Percentiles rank a stretch among this genome's conserved stretches.
These are phyloP conservation scores for Apamea monoglypha DNA, from an alignment of 2,888 invertebrate genomes.

Conservation along the genomic window DNA sequence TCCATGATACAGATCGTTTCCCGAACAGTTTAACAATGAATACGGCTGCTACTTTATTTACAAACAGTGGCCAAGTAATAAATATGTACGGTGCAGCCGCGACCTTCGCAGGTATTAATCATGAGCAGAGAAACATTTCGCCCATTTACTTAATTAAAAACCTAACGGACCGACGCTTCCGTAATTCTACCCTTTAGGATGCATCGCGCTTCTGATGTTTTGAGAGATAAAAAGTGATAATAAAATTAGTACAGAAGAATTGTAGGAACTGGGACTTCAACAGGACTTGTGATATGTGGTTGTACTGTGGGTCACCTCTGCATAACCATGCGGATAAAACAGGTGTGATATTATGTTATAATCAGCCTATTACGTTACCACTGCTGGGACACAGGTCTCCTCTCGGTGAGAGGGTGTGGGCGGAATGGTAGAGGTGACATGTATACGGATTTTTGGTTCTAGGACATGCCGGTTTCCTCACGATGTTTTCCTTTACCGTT, in stretches of 20 bases:
- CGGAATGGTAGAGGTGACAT: no score
- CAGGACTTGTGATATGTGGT: neutral
- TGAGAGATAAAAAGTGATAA: neutral
- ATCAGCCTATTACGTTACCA: neutral
- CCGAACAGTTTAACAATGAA: constrained; percentile 46
- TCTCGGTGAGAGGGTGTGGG: neutral
- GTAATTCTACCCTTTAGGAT: constrained; percentile 38
- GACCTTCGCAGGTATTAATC: constrained; percentile 78
- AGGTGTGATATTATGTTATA: neutral
- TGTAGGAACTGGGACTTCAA: neutral
- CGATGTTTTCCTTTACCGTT: neutral
- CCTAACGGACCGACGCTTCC: constrained; percentile 32
- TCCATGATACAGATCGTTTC: constrained; percentile 21
- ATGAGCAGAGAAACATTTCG: constrained; percentile 68
- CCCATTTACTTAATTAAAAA: constrained; percentile 68
- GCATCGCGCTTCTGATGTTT: constrained; percentile 6
- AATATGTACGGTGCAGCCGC: constrained; percentile 64
- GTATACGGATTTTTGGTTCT: neutral
- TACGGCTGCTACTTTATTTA: constrained; percentile 57
- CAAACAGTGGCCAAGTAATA: constrained; percentile 64
- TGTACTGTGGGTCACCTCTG: neutral
- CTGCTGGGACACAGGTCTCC: neutral
- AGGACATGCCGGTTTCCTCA: neutral
- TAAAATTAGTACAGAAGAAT: neutral
- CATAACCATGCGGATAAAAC: neutral